Conservation (phyloP, 35 echinoderm and acorn worm genomes). For the Ophiothrix spiculata region DNA sequence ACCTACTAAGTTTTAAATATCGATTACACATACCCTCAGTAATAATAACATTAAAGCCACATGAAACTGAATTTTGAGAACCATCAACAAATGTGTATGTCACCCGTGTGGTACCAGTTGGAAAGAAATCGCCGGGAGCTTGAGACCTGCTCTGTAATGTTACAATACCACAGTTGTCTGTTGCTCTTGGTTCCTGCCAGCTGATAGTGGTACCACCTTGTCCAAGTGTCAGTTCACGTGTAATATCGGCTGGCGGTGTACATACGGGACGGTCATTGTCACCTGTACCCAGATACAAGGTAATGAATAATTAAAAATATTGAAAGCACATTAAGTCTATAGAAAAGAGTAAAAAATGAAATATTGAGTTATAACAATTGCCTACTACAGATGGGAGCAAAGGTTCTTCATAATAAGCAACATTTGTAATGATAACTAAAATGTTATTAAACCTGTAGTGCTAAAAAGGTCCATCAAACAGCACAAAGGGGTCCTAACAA, state of each 20-base stretch:
- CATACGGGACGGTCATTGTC: not conserved
- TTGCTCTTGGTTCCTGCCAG: constrained; percentile 30
- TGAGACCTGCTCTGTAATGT: not conserved
- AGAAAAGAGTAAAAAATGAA: not conserved
- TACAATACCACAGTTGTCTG: not conserved
- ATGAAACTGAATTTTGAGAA: constrained; percentile 24
- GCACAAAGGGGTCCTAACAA: too few species aligned
- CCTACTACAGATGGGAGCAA: not conserved
- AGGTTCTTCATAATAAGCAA: not conserved
- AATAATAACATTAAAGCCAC: constrained; percentile 43
- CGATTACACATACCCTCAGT: not conserved
- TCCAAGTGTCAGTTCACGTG: not conserved
- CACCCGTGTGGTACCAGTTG: not conserved
- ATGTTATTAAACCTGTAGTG: too few species aligned
- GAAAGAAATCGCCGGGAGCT: not conserved
- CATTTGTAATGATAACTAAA: not conserved
- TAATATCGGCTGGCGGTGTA: not conserved
- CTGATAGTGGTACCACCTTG: not conserved
- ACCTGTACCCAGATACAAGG: not conserved
- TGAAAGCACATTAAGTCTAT: not conserved
- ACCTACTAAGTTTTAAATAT: not conserved
- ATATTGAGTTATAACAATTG: not conserved
- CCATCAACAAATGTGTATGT: constrained; percentile 38
- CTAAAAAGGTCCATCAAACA: too few species aligned
- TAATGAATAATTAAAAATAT: not conserved